Evolutionary conservation across 2,888 invertebrate genomes (phyloP).

Genomic region (Spilarctia lutea): DNA sequence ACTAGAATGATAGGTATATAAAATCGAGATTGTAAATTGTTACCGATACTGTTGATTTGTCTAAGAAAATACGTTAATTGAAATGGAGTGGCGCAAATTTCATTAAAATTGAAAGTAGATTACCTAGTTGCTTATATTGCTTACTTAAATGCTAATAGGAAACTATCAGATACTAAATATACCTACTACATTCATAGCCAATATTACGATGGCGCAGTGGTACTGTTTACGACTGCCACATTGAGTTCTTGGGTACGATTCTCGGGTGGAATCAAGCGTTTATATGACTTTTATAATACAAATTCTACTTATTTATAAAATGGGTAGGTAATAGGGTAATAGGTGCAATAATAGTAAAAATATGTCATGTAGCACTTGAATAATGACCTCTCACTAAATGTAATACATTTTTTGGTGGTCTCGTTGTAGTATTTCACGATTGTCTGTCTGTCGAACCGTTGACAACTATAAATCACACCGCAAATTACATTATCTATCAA

Average conservation of each 20-base stretch:
- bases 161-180: neutral
- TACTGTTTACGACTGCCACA: too few species aligned
- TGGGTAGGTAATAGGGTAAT: too few species aligned
- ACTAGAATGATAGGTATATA: neutral
- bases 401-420: slow-evolving; percentile 29
- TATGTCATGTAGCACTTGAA: slow-evolving; percentile 11
- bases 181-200: neutral
- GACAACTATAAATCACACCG: slow-evolving; percentile 37
- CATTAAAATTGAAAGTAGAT: slow-evolving; percentile 3
- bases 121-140: neutral
- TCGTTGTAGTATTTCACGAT: slow-evolving; percentile 31
- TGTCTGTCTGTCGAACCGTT: slow-evolving; percentile 23
- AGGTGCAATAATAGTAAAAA: neutral
- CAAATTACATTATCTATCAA: slow-evolving; percentile 35
- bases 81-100: neutral
- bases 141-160: neutral
- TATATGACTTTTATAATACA: too few species aligned
- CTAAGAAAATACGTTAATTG: neutral
- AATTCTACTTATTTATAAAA: too few species aligned
- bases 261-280: too few species aligned
- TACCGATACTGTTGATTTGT: slow-evolving; percentile 5
- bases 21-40: neutral
- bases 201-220: neutral
- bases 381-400: slow-evolving; percentile 30
- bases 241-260: too few species aligned